Conservation (phyloP, 2,113 vertebrate genomes). For the Ancistrus triradiatus region DNA sequence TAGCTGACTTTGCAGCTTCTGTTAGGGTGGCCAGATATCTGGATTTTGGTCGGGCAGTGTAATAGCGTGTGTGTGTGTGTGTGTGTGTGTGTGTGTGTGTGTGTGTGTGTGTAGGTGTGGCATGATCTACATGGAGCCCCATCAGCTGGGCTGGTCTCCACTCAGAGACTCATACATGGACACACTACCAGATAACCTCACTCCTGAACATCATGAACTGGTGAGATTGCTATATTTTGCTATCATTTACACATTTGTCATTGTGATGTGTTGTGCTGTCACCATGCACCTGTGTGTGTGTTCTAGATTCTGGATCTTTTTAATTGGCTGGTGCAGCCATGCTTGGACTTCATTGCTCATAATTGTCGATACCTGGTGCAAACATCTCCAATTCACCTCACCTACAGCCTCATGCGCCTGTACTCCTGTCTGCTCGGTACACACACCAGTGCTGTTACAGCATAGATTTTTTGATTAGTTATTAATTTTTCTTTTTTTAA, state of each 20-base stretch:
- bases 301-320: conserved; percentile 79
- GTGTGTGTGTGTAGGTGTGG: conserved; percentile 74
- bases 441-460: not conserved
- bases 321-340: conserved; percentile 83
- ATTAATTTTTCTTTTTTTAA: too few species aligned
- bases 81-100: conserved; percentile 19
- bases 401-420: conserved; percentile 78
- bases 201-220: conserved; percentile 71
- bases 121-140: conserved; percentile 94
- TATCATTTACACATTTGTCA: not conserved
- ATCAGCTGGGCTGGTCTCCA: conserved; percentile 85
- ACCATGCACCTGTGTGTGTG: not conserved
- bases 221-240: conserved; percentile 60
- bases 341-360: conserved; percentile 76
- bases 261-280: not conserved
- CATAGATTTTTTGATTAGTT: too few species aligned
- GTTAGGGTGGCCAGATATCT: too few species aligned
- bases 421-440: conserved; percentile 81
- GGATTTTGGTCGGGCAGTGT: too few species aligned
- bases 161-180: conserved; percentile 87
- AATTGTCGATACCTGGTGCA: conserved; percentile 78
- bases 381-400: conserved; percentile 79
- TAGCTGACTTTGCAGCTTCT: too few species aligned
- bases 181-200: conserved; percentile 72
- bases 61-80: too few species aligned